These are phyloP conservation scores for Pempheris klunzingeri DNA, from an alignment of 2,797 vertebrate genomes.

Conservation along the genomic window DNA sequence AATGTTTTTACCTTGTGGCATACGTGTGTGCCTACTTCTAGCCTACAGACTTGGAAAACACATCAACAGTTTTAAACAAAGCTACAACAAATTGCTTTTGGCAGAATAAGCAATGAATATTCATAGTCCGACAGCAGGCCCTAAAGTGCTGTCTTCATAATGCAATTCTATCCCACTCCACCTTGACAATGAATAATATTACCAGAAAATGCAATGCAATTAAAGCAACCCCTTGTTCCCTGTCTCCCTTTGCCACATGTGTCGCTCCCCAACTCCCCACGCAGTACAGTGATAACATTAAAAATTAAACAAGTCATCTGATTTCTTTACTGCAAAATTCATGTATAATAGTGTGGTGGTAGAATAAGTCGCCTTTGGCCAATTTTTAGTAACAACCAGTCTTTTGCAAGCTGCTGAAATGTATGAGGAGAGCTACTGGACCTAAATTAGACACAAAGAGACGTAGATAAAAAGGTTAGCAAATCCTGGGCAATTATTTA, in stretches of 20 bases:
- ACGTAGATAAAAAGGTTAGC: constrained; percentile 15
- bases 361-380: constrained; percentile 54
- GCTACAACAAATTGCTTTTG: constrained; percentile 72
- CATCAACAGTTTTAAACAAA: constrained; percentile 70
- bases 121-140: constrained; percentile 74
- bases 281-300: constrained; percentile 73
- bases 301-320: constrained; percentile 74
- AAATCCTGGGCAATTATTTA: constrained; percentile 32
- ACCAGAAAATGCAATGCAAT: constrained; percentile 77
- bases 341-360: constrained; percentile 55
- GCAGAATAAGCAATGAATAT: constrained; percentile 76
- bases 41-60: constrained; percentile 62
- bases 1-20: constrained; percentile 46
- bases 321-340: constrained; percentile 72
- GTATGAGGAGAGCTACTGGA: constrained; percentile 18
- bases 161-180: constrained; percentile 78
- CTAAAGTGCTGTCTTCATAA: constrained; percentile 78
- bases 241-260: constrained; percentile 64
- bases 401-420: constrained; percentile 38
- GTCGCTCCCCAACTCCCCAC: constrained; percentile 44
- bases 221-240: constrained; percentile 70
- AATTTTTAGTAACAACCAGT: constrained; percentile 23
- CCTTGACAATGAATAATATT: constrained; percentile 83
- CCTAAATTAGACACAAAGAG: constrained; percentile 38
- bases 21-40: constrained; percentile 38